Conservation (phyloP, 2,113 vertebrate genomes). For the Macquaria australasica region DNA sequence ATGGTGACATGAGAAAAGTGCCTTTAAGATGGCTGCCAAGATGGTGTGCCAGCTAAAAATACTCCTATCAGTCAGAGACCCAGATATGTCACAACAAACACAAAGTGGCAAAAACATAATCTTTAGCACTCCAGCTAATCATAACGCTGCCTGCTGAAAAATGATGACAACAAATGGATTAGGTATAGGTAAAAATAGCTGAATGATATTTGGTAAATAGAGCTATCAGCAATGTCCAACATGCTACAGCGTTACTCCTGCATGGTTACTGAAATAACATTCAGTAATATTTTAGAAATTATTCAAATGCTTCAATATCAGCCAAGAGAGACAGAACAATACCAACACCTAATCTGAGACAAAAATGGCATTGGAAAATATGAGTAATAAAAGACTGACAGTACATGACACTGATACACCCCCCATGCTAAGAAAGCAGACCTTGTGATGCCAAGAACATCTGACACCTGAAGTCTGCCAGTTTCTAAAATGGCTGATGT, state of each 20-base stretch:
- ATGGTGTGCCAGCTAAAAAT: constrained; percentile 72
- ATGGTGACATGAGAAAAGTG: constrained; percentile 71
- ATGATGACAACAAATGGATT: constrained; percentile 12
- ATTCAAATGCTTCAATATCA: background rate
- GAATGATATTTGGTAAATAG: constrained; percentile 4
- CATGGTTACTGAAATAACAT: constrained; percentile 6
- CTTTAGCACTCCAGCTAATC: constrained; percentile 42
- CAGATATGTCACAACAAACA: constrained; percentile 72
- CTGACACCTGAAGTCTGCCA: constrained; percentile 66
- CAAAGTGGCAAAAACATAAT: constrained; percentile 61
- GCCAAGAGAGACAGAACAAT: background rate
- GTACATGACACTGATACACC: constrained; percentile 43
- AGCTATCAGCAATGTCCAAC: background rate
- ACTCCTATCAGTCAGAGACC: constrained; percentile 67
- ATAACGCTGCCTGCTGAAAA: constrained; percentile 16
- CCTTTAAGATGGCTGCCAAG: constrained; percentile 77
- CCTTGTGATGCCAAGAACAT: constrained; percentile 60
- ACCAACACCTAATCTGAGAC: constrained; percentile 6
- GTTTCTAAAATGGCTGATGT: constrained; percentile 71
- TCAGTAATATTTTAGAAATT: background rate
- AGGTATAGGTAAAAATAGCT: constrained; percentile 14
- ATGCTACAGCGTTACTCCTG: background rate
- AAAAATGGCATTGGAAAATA: constrained; percentile 27
- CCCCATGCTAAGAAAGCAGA: constrained; percentile 37
- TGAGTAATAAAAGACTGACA: constrained; percentile 27